Evolutionary conservation across 2,113 vertebrate genomes (phyloP), one percentile per base, ranked within the genome.

Genomic region (Chionis minor): DNA sequence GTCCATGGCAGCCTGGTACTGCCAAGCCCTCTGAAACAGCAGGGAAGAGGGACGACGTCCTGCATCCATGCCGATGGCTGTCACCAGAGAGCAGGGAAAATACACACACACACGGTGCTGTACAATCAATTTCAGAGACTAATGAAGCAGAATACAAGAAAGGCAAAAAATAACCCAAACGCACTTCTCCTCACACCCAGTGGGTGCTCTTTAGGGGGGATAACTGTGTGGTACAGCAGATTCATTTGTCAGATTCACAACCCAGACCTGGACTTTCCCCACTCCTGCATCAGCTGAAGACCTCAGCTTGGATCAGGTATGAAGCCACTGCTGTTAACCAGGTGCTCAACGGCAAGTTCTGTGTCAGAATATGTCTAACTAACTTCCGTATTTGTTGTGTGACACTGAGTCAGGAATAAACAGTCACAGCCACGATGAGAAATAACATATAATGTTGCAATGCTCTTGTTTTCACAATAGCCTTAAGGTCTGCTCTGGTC

Each of bases 81-180:
- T n/a, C 88, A 58, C 45, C 54, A 8, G 75, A 72, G 59, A 85
- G 54, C 44, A 69, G 71, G 30, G 51, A 65, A 77, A 69, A 2
- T 3, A n/a, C 44, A 56, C 38, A 38, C 38, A 2, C 4, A 15
- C 17, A 0, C 0, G 4, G 32, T 52, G 52, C 22, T 1, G 1
- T 5, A 23, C 19, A 18, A 45, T 47, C 40, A 14, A 2, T 47
- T 65, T 30, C 66, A 49, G 40, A 88, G n/a, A 12, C 12, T 40
- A 33, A 56, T 5, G 18, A 52, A 90, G 32, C 26, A 59, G 52
- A 85, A 42, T 8, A 35, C 23, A 54, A 45, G 51, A 47, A 72
- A 56, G 14, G 51, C 10, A 19, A 63, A 65, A 66, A 80, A 17
- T 26, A 84, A 45, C 38, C 6, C 24, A 67, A 86, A 23, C 8